Conservation (phyloP, 2,888 invertebrate genomes). For the Drosophila mayaguana region DNA sequence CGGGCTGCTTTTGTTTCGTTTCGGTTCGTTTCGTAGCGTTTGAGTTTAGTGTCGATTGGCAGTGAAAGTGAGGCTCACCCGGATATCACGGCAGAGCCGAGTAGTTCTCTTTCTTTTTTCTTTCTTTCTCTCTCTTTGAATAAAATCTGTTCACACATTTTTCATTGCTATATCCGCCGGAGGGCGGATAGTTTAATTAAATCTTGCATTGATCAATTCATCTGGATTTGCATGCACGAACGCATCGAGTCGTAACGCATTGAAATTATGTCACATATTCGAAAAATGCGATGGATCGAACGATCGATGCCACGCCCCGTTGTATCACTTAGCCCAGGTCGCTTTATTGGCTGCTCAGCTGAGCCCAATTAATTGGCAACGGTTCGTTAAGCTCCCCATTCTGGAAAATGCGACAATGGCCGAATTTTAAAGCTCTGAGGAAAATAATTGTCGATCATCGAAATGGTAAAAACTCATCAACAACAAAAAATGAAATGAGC, state of each 20-base stretch:
- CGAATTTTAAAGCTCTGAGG: conserved; percentile 23
- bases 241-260: conserved; percentile 44
- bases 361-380: conserved; percentile 65
- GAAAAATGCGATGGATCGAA: background rate
- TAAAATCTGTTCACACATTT: conserved; percentile 50
- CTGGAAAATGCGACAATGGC: conserved; percentile 28
- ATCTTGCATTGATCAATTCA: conserved; percentile 41
- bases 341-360: conserved; percentile 32
- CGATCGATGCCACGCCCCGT: conserved; percentile 28
- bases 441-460: conserved; percentile 37
- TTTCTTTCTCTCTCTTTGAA: background rate
- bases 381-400: conserved; percentile 45
- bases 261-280: conserved; percentile 70
- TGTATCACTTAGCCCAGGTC: conserved; percentile 17
- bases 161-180: conserved; percentile 62
- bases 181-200: conserved; percentile 75
- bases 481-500: conserved; percentile 14
- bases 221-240: conserved; percentile 39
- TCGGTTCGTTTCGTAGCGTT: conserved; percentile 53
- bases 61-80: conserved; percentile 65
- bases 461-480: conserved; percentile 50
- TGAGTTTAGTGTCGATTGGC: conserved; percentile 25
- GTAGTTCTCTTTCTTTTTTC: background rate
- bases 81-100: conserved; percentile 27
- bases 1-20: conserved; percentile 60